A percentile compares a stretch with the other conserved stretches of the same genome.
These are phyloP conservation scores for Cottus gobio DNA, from an alignment of 2,113 vertebrate genomes.

Conservation along the genomic window DNA sequence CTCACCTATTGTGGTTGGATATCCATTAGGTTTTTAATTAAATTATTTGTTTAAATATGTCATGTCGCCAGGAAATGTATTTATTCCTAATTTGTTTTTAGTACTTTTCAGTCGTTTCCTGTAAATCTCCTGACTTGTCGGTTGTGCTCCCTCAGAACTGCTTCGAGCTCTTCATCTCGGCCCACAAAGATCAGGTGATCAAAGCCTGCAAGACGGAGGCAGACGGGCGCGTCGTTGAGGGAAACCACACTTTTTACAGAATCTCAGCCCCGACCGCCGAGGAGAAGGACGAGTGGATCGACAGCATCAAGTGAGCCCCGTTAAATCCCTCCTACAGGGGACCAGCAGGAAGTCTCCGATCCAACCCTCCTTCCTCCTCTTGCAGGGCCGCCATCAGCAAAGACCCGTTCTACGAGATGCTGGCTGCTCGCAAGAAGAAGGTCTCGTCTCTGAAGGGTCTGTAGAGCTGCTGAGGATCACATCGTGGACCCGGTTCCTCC, in stretches of 20 bases:
- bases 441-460: constrained; percentile 93
- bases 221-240: constrained; percentile 95
- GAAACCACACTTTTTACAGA: constrained; percentile 97
- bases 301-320: constrained; percentile 92
- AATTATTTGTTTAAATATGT: not conserved
- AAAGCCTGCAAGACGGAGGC: constrained; percentile 99
- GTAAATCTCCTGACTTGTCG: not conserved
- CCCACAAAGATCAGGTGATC: constrained; percentile 98
- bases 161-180: constrained; percentile 97
- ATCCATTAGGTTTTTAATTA: not conserved
- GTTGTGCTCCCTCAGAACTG: constrained; percentile 88
- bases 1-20: not conserved
- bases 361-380: not conserved
- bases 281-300: constrained; percentile 98
- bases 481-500: constrained; percentile 22
- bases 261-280: constrained; percentile 94
- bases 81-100: not conserved
- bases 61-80: not conserved
- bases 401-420: constrained; percentile 99
- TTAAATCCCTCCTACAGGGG: not conserved
- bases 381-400: constrained; percentile 96
- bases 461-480: constrained; percentile 69
- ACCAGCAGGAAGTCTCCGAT: not conserved
- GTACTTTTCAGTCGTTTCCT: not conserved
- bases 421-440: constrained; percentile 96